A percentile compares a stretch with the other conserved stretches of the same genome.
These are phyloP conservation scores for Platycheirus albimanus DNA, from an alignment of 2,888 invertebrate genomes.

Conservation along the genomic window DNA sequence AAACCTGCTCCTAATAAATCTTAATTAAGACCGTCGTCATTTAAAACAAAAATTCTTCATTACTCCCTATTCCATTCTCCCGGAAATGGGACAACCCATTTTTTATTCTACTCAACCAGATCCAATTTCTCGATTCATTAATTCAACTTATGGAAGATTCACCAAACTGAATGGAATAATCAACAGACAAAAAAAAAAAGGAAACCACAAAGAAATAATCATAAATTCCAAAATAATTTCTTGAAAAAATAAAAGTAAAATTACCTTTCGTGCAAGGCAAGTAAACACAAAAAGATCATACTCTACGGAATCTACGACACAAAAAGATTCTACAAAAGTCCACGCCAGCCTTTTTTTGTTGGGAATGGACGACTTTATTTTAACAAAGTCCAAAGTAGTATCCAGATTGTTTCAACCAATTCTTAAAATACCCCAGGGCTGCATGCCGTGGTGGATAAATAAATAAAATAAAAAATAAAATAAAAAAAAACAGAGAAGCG, in stretches of 20 bases:
- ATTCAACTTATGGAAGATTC: neutral
- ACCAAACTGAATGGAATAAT: slow-evolving; percentile 2
- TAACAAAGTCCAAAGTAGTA: neutral
- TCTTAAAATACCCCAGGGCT: slow-evolving; percentile 26
- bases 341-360: neutral
- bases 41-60: neutral
- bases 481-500: slow-evolving; percentile 3
- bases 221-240: neutral
- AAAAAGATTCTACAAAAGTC: neutral
- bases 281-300: slow-evolving; percentile 5
- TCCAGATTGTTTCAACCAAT: slow-evolving; percentile 17
- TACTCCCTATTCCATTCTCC: neutral
- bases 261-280: slow-evolving; percentile 3
- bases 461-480: neutral
- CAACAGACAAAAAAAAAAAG: neutral
- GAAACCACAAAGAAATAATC: neutral
- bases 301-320: neutral
- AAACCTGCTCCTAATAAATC: neutral
- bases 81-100: neutral
- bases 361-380: neutral
- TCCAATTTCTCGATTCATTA: slow-evolving; percentile 1
- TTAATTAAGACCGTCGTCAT: neutral
- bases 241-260: slow-evolving; percentile 2
- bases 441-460: neutral
- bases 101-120: slow-evolving; percentile 4